Conservation (phyloP, 2,888 invertebrate species). For the Synergus itoensis region DNA sequence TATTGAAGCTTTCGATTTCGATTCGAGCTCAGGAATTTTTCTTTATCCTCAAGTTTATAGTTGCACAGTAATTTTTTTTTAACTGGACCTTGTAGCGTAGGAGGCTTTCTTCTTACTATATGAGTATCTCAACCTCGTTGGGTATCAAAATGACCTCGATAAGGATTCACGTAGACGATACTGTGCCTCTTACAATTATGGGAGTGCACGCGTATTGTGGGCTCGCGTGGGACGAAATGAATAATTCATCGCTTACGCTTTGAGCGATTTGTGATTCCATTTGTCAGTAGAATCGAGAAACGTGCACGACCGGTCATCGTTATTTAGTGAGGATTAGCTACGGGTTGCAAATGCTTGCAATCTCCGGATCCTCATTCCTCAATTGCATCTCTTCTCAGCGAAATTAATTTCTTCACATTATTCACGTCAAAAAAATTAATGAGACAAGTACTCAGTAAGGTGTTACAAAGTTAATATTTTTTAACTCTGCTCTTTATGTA, state of each 20-base stretch:
- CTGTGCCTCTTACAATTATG: conserved; percentile 51
- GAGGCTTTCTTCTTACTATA: conserved; percentile 44
- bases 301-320: conserved; percentile 12
- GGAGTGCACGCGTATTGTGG: conserved; percentile 48
- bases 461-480: not conserved
- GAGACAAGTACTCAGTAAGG: not conserved
- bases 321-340: conserved; percentile 36
- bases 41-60: not conserved
- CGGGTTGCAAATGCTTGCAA: conserved; percentile 19
- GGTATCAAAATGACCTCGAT: conserved; percentile 62
- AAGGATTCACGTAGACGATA: conserved; percentile 58
- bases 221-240: conserved; percentile 51
- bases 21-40: not conserved
- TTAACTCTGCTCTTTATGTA: not conserved
- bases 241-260: conserved; percentile 52
- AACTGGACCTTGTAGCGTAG: conserved; percentile 52
- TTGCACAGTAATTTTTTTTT: not conserved
- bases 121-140: conserved; percentile 48
- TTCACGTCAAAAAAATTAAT: conserved; percentile 22
- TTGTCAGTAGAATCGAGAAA: conserved; percentile 54
- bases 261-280: conserved; percentile 58
- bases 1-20: not conserved
- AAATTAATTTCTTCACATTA: conserved; percentile 15
- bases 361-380: conserved; percentile 29
- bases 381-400: conserved; percentile 8